Conservation (phyloP, 2,888 invertebrate genomes). For the Falcaria lacertinaria region DNA sequence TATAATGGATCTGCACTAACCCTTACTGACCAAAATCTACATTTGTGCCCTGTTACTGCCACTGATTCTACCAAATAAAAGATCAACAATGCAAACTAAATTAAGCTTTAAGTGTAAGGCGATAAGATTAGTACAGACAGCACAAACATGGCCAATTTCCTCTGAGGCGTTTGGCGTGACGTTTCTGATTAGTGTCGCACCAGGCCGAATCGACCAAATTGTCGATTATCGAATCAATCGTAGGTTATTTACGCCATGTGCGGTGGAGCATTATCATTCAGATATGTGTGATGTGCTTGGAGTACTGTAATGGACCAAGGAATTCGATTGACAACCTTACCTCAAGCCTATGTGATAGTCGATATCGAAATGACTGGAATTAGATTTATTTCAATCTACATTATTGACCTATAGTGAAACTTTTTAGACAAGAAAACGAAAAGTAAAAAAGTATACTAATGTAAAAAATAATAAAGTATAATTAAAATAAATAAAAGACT, state of each 20-base stretch:
- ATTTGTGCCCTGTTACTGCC: constrained; percentile 44
- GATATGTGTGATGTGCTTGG: constrained; percentile 18
- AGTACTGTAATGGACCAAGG: constrained; percentile 6
- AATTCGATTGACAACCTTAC: too few relatives aligned
- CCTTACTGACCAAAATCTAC: constrained; percentile 46
- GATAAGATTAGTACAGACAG: constrained; percentile 16
- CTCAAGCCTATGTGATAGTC: too few relatives aligned
- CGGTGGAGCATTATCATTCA: constrained; percentile 30
- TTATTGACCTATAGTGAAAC: too few relatives aligned
- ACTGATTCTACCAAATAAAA: constrained; percentile 37
- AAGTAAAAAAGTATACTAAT: too few relatives aligned
- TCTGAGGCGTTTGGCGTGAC: constrained; percentile 37
- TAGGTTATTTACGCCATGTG: constrained; percentile 41
- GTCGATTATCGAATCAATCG: constrained; percentile 48
- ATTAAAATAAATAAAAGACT: too few relatives aligned
- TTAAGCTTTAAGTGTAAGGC: constrained; percentile 3
- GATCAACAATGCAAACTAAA: constrained; percentile 13
- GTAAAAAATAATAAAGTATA: too few relatives aligned
- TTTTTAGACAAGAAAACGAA: too few relatives aligned
- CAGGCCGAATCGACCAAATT: too few relatives aligned
- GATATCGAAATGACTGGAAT: too few relatives aligned
- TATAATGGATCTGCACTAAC: constrained; percentile 23
- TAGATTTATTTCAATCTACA: too few relatives aligned
- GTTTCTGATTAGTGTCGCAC: constrained; percentile 51
- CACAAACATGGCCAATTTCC: constrained; percentile 6